Percentiles rank a stretch among this genome's conserved stretches.
Evolutionary conservation across 2,113 vertebrate genomes (phyloP).

Genomic region (Bos indicus): DNA sequence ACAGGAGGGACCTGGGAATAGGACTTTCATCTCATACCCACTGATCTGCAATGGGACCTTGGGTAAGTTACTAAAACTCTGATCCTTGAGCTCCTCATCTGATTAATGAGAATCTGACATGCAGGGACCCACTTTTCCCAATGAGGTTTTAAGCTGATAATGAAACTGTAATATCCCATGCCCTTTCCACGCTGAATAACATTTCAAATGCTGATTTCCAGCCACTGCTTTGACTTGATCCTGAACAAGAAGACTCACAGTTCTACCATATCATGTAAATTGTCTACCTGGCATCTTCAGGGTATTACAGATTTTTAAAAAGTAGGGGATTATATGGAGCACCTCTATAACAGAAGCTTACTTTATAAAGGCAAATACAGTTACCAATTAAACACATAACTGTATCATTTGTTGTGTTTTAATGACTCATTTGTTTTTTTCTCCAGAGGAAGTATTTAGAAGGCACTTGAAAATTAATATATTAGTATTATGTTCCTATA

Average conservation of each 20-base stretch:
- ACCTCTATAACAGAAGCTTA: not conserved
- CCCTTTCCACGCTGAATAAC: not conserved
- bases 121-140: not conserved
- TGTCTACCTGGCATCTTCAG: not conserved
- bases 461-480: not conserved
- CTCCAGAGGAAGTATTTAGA: not conserved
- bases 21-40: not conserved
- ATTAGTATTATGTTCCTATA: not conserved
- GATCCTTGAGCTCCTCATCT: not conserved
- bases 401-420: not conserved
- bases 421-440: not conserved
- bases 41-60: not conserved
- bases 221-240: not conserved
- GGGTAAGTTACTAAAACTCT: not conserved
- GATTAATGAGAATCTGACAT: not conserved
- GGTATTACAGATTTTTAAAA: not conserved
- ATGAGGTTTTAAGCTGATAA: not conserved
- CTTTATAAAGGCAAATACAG: not conserved
- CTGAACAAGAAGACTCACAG: not conserved
- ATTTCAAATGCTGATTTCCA: not conserved
- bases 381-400: not conserved
- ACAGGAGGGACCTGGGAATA: not conserved
- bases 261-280: fast-evolving
- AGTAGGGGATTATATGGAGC: not conserved
- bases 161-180: not conserved